These are phyloP conservation scores for Platycnemis pennipes DNA, from an alignment of 2,888 invertebrate genomes.

Conservation along the genomic window DNA sequence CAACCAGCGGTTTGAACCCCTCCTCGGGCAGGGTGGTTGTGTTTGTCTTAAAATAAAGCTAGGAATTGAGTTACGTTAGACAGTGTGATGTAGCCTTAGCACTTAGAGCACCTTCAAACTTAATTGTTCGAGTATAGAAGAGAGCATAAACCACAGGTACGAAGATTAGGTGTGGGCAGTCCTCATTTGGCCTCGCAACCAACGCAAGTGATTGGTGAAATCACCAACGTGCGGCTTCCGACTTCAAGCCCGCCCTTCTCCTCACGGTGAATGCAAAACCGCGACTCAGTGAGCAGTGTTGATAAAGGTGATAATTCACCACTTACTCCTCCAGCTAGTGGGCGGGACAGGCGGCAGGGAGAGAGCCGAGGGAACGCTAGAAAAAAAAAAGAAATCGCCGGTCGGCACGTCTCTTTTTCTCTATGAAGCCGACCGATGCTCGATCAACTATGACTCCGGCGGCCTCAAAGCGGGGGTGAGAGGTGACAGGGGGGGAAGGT, in stretches of 20 bases:
- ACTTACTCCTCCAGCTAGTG: neutral
- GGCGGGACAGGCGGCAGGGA: neutral
- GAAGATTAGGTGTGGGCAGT: too few relatives aligned
- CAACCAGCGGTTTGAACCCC: too few relatives aligned
- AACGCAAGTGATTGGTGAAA: neutral
- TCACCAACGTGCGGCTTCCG: neutral
- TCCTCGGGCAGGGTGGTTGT: too few relatives aligned
- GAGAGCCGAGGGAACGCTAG: neutral
- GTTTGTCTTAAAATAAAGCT: too few relatives aligned
- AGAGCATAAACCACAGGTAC: too few relatives aligned
- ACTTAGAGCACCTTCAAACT: too few relatives aligned
- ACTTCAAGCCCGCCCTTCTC: neutral
- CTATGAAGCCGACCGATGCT: constrained; percentile 46
- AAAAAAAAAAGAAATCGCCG: neutral
- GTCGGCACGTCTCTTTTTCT: constrained; percentile 21
- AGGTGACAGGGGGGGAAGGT: neutral
- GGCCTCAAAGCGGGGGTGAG: neutral
- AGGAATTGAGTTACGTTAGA: too few relatives aligned
- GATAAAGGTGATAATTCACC: constrained; percentile 60
- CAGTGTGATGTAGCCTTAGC: too few relatives aligned
- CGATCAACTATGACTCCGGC: constrained; percentile 44
- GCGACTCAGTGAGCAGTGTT: constrained; percentile 27
- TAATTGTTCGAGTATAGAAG: too few relatives aligned
- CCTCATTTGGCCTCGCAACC: too few relatives aligned
- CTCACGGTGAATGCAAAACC: neutral